Percentiles rank a stretch among this genome's conserved stretches.
These are phyloP conservation scores for Dione juno DNA, from an alignment of 2,888 invertebrate species.

Conservation along the genomic window DNA sequence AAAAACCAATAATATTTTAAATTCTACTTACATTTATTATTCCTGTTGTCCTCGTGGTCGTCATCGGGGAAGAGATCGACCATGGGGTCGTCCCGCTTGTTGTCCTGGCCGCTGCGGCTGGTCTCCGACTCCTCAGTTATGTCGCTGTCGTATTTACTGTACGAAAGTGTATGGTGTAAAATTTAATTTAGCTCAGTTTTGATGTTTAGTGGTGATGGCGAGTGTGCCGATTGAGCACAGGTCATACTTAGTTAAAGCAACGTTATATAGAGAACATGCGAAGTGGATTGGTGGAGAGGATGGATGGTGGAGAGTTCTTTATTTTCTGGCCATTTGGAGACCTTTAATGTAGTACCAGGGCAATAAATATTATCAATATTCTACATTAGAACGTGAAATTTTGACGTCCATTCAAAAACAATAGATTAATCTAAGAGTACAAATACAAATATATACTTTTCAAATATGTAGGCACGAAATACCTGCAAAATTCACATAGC, in stretches of 20 bases:
- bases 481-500: constrained; percentile 2
- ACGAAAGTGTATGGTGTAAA: no score
- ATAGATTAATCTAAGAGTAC: constrained; percentile 4
- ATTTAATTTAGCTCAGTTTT: no score
- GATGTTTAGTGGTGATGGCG: no score
- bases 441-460: background rate
- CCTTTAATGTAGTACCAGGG: no score
- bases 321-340: no score
- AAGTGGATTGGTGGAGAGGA: no score
- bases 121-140: constrained; percentile 84
- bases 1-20: background rate
- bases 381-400: background rate
- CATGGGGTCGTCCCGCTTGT: constrained; percentile 88
- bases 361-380: background rate
- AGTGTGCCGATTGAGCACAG: no score
- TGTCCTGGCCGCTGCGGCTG: constrained; percentile 75
- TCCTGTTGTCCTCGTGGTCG: constrained; percentile 94
- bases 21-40: constrained; percentile 85
- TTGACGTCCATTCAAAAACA: background rate
- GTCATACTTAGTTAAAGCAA: no score
- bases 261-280: no score
- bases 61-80: constrained; percentile 98
- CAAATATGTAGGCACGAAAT: constrained; percentile 1
- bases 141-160: constrained; percentile 86
- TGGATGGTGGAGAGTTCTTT: no score